Evolutionary conservation across 2,113 vertebrate genomes (phyloP).

Genomic region (Myotis brandtii): DNA sequence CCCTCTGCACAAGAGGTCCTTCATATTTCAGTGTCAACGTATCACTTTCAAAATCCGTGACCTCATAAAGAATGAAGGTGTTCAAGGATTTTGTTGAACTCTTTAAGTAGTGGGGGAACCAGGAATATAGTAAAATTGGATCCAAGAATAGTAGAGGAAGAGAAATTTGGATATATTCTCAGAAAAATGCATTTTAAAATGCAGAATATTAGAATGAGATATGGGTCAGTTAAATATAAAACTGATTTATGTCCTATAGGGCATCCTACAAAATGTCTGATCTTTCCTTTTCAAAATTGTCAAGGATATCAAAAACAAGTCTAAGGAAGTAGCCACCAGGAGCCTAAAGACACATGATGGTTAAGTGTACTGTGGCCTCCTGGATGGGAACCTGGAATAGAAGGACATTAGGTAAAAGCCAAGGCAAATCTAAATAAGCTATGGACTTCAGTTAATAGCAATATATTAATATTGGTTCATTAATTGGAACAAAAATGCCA

Average conservation of each 20-base stretch:
- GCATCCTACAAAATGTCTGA: not conserved
- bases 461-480: not conserved
- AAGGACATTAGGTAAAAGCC: not conserved
- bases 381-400: not conserved
- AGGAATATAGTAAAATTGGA: not conserved
- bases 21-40: not conserved
- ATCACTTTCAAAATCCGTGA: not conserved
- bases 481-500: not conserved
- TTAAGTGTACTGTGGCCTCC: accelerated
- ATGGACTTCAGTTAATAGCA: not conserved
- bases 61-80: not conserved
- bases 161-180: not conserved
- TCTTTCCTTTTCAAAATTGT: not conserved
- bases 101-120: not conserved
- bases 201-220: not conserved
- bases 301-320: not conserved
- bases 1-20: not conserved
- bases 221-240: not conserved
- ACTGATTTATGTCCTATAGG: not conserved
- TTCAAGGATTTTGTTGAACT: not conserved
- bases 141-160: not conserved
- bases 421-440: not conserved
- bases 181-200: not conserved
- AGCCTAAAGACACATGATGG: not conserved
- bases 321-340: not conserved